These are phyloP conservation scores for Oreohelix idahoensis DNA, from an alignment of 1,140 invertebrate genomes.

Conservation along the genomic window DNA sequence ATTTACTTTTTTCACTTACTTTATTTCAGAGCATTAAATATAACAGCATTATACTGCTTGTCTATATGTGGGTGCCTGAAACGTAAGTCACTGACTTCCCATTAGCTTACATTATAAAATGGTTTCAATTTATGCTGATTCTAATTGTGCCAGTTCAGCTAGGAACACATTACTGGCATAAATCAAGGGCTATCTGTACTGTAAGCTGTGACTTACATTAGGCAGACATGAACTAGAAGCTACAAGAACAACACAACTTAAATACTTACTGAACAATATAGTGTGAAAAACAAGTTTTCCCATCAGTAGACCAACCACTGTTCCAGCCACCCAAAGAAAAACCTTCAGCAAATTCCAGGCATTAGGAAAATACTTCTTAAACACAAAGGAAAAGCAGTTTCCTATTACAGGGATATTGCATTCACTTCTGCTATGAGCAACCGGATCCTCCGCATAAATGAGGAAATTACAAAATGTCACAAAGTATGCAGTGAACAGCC, in stretches of 20 bases:
- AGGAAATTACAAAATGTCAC: constrained; percentile 78
- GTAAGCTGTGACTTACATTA: too few species aligned
- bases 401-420: constrained; percentile 76
- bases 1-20: too few species aligned
- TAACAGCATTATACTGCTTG: too few species aligned
- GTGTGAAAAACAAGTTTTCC: constrained; percentile 75
- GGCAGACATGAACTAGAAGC: too few species aligned
- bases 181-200: too few species aligned
- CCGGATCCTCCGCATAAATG: constrained; percentile 78
- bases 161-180: too few species aligned
- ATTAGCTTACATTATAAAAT: too few species aligned
- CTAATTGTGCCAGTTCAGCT: too few species aligned
- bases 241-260: not conserved
- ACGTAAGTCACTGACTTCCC: too few species aligned
- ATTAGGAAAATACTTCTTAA: constrained; percentile 75
- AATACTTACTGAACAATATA: constrained; percentile 68
- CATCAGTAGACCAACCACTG: constrained; percentile 74
- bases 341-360: constrained; percentile 76
- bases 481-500: constrained; percentile 76
- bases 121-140: too few species aligned
- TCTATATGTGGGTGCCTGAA: too few species aligned
- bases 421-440: constrained; percentile 76
- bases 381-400: constrained; percentile 76
- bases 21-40: too few species aligned
- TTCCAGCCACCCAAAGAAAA: constrained; percentile 74